These are phyloP conservation scores for Pachydiplax longipennis DNA, from an alignment of 2,888 invertebrate genomes.

Conservation along the genomic window DNA sequence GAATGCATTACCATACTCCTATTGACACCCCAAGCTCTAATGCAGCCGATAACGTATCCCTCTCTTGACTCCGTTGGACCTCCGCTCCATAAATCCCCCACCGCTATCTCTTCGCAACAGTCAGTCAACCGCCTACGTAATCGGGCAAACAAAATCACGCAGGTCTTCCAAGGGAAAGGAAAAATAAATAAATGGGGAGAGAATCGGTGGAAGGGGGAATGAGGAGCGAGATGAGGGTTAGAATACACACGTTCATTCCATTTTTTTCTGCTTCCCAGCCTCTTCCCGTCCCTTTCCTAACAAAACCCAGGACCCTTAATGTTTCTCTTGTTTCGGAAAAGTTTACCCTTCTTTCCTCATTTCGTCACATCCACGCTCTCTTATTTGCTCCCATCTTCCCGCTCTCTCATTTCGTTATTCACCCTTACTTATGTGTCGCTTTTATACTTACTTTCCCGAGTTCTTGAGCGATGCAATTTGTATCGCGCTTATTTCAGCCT, in stretches of 20 bases:
- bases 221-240: background rate
- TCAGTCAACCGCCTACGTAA: constrained; percentile 32
- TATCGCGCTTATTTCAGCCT: no score
- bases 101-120: constrained; percentile 17
- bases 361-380: background rate
- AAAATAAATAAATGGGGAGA: background rate
- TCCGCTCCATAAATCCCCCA: background rate
- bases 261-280: background rate
- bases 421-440: no score
- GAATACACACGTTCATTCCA: background rate
- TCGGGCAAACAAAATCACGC: constrained; percentile 33
- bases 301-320: background rate
- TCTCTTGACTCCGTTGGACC: no score
- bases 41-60: no score
- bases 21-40: no score
- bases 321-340: background rate
- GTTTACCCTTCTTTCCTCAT: background rate
- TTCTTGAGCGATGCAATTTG: no score
- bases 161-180: background rate
- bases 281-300: background rate
- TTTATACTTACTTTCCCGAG: no score
- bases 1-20: no score
- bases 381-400: background rate
- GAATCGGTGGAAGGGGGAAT: background rate
- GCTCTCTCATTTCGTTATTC: background rate